Evolutionary conservation across 2,113 vertebrate species (phyloP), one percentile per base, ranked within the genome.

Genomic region (Manacus vitellinus): DNA sequence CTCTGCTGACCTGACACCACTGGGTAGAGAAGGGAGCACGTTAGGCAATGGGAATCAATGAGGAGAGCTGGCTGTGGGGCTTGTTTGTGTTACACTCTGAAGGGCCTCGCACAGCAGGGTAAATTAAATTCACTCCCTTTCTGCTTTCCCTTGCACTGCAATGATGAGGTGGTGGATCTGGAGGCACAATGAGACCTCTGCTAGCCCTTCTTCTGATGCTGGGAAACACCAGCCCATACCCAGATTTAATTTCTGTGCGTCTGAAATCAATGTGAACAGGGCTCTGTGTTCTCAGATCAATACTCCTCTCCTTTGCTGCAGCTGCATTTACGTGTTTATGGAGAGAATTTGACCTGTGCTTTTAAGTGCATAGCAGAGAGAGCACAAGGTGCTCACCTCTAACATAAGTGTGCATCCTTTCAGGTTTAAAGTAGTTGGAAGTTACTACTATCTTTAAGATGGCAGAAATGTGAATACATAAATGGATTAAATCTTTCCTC

Each of bases 51-150:
- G 43, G 51, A 86, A 33, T 30, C 62, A 51, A 13, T 23, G 77
- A 67, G 56, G 44, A 81, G 74, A 92, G 41, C n/a, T 79, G 85
- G 66, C 78, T 90, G 54, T 58, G 62, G 44, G 74, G 78, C 72
- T 82, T 71, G 52, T 47, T 91, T 46, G 14, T 76, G 25, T 30
- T 66, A 54, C 59, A 30, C 51, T 70, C 71, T 41, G 49, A 90
- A 80, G 35, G 25, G 55, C 71, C 30, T 65, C 0, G 0, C 18
- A 37, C 52, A 65, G 78, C 12, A 4, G 2, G 21, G 51, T 54
- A 52, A 80, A 80, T 80, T 54, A 85, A 79, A 85, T 76, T 82
- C 17, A 39, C 33, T 28, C 24, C 33, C 25, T 37, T 44, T 66
- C 44, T 73, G 24, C n/a, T 90, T 92, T 61, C 31, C 23, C 68